phyloP scores from a whole-genome alignment of 2,113 vertebrate genomes.

The Pachypanchax playfairii region DNA sequence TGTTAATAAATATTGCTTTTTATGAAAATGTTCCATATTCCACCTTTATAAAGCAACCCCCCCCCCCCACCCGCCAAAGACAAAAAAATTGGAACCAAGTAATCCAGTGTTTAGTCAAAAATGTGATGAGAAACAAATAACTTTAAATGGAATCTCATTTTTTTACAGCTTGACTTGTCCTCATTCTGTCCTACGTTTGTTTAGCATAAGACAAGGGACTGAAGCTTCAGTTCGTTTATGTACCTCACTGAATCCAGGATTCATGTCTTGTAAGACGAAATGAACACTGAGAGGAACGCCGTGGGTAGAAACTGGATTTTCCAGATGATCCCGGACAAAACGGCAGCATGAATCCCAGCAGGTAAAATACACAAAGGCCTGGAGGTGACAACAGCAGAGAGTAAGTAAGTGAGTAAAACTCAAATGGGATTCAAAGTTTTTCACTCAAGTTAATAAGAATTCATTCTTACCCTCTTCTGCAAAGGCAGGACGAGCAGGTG shows the following conservation, averaged over 20 bases:
- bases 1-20: too few relatives aligned
- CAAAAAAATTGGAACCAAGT: too few relatives aligned
- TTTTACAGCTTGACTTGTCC: too few relatives aligned
- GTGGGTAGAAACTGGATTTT: not conserved
- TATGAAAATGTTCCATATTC: too few relatives aligned
- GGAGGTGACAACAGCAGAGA: not conserved
- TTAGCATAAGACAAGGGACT: not conserved
- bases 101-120: too few relatives aligned
- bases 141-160: not conserved
- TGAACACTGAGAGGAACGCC: not conserved
- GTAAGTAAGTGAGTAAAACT: not conserved
- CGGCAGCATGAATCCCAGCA: not conserved
- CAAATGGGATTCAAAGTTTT: not conserved
- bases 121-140: too few relatives aligned
- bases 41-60: too few relatives aligned
- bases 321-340: not conserved
- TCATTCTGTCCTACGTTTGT: not conserved
- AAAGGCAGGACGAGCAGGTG: slow-evolving; percentile 23
- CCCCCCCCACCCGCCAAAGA: too few relatives aligned
- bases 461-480: slow-evolving; percentile 43
- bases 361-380: slow-evolving; percentile 41
- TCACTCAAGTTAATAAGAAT: too few relatives aligned
- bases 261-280: slow-evolving; percentile 5
- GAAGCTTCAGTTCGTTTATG: not conserved
- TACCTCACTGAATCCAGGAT: slow-evolving; percentile 10